Percentiles rank a stretch among this genome's conserved stretches.
These are phyloP conservation scores for Chrysolina haemoptera DNA, from an alignment of 2,888 invertebrate species.

Conservation along the genomic window DNA sequence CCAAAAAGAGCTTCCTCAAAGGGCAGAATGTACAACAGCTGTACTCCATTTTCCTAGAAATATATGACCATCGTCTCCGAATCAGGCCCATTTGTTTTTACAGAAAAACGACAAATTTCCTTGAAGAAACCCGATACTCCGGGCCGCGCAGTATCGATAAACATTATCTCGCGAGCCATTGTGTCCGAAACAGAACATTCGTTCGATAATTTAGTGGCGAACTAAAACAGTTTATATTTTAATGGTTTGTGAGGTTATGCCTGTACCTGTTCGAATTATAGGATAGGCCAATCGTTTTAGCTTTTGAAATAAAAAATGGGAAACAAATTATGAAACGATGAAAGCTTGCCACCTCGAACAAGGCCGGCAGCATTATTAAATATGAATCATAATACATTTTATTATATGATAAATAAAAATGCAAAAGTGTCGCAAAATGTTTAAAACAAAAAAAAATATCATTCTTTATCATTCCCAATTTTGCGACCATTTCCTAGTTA, in stretches of 20 bases:
- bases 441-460: no score
- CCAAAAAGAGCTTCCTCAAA: background rate
- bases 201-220: constrained; percentile 18
- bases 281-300: no score
- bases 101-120: constrained; percentile 5
- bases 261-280: constrained; percentile 11
- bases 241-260: constrained; percentile 17
- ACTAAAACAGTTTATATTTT: constrained; percentile 22
- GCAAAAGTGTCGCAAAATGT: no score
- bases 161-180: constrained; percentile 21
- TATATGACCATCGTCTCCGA: constrained; percentile 6
- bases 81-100: constrained; percentile 20
- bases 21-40: background rate
- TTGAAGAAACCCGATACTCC: constrained; percentile 18
- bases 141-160: background rate
- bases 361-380: no score
- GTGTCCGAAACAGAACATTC: constrained; percentile 22
- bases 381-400: no score
- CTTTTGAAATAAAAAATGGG: no score
- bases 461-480: no score
- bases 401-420: no score
- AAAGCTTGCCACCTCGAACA: no score
- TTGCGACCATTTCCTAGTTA: no score
- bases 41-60: background rate
- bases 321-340: no score